These are phyloP conservation scores for Rynchops niger DNA, from an alignment of 2,113 vertebrate species.

Conservation along the genomic window DNA sequence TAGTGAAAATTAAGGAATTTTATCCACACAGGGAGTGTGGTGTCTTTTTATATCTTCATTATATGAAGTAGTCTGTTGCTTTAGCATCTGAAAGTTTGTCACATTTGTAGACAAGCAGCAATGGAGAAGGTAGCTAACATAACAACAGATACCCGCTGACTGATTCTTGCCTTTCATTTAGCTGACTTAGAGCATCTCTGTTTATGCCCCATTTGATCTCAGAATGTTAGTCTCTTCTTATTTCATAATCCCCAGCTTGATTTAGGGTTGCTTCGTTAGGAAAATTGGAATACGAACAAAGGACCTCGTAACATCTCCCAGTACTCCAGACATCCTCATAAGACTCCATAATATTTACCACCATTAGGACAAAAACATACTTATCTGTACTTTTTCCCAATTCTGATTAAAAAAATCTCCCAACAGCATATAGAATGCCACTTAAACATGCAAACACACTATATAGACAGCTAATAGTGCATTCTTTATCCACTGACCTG, in stretches of 20 bases:
- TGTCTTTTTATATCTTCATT: background rate
- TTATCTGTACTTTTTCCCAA: background rate
- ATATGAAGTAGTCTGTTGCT: background rate
- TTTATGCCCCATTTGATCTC: background rate
- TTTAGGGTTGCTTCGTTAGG: background rate
- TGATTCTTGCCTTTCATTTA: background rate
- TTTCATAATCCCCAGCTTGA: background rate
- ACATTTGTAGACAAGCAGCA: background rate
- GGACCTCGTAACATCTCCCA: background rate
- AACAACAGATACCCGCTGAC: background rate
- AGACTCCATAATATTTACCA: background rate
- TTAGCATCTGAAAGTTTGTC: background rate
- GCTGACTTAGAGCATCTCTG: background rate
- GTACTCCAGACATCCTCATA: background rate
- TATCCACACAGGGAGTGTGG: background rate
- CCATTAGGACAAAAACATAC: background rate
- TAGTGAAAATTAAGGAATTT: background rate
- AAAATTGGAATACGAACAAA: background rate
- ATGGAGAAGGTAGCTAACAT: background rate
- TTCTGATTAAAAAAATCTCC: background rate
- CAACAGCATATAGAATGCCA: background rate
- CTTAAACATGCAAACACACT: background rate
- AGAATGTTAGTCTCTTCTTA: background rate
- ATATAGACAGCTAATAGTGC: background rate
- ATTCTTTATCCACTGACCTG: background rate